Evolutionary conservation across 2,888 invertebrate species (phyloP).

Genomic region (Perizoma affinitatum): DNA sequence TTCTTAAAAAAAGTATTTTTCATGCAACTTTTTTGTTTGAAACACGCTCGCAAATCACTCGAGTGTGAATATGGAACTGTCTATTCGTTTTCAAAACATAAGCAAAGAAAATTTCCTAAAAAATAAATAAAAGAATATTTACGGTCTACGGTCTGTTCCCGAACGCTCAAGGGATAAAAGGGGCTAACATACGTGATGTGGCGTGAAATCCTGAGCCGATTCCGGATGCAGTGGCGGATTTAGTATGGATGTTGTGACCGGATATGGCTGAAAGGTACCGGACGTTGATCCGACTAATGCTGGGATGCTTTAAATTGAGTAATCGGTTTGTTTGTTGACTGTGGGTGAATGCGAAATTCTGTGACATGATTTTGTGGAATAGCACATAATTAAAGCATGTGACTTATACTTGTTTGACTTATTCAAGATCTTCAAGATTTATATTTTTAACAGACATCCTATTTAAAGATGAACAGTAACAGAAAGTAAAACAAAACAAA

Average conservation of each 20-base stretch:
- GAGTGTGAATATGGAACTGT: no score
- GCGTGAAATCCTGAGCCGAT: conserved; percentile 31
- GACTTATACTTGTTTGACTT: no score
- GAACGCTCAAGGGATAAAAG: conserved; percentile 16
- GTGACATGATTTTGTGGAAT: not conserved
- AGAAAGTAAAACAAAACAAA: no score
- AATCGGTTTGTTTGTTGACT: conserved; percentile 16
- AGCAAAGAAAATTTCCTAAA: no score
- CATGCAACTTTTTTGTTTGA: no score
- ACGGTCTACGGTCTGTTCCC: not conserved
- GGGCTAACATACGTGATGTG: conserved; percentile 21
- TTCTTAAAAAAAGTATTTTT: no score
- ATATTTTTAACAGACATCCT: no score
- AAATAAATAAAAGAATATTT: conserved; percentile 3
- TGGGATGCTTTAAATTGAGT: conserved; percentile 22
- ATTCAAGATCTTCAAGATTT: no score
- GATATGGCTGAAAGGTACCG: conserved; percentile 44
- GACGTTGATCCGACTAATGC: conserved; percentile 35
- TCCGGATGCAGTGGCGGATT: conserved; percentile 39
- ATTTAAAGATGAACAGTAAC: no score
- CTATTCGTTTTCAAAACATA: no score
- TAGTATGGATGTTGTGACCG: conserved; percentile 42
- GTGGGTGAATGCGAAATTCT: not conserved
- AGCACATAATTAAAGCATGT: not conserved
- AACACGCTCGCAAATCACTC: no score